These are phyloP conservation scores for Theonella swinhoei DNA, from an alignment of 37 sponge, comb jelly and placozoan genomes.

Conservation along the genomic window DNA sequence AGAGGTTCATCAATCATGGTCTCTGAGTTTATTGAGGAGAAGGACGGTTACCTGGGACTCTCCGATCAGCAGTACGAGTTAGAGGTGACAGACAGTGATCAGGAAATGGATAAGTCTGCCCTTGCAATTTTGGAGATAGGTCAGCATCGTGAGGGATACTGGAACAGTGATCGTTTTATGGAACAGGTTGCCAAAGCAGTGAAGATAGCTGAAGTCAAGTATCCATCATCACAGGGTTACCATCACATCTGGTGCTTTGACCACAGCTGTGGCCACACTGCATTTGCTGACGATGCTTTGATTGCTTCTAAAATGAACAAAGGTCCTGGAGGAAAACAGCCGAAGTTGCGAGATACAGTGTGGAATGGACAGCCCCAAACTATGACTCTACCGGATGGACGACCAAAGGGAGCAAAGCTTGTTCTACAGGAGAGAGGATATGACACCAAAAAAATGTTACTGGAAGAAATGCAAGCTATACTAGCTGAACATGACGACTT, in stretches of 20 bases:
- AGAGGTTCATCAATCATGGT: slow-evolving; percentile 36
- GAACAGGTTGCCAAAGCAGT: slow-evolving; percentile 33
- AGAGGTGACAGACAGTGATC: not conserved
- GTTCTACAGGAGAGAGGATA: slow-evolving; percentile 26
- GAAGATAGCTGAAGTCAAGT: no score
- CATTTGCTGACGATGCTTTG: slow-evolving; percentile 12
- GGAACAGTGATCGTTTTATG: slow-evolving; percentile 37
- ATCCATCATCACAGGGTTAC: no score
- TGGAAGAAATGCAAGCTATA: slow-evolving; percentile 24
- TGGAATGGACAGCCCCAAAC: slow-evolving; percentile 7
- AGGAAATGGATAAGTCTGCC: not conserved
- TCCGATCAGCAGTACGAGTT: not conserved
- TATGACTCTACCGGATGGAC: slow-evolving; percentile 3
- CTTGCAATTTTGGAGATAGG: slow-evolving; percentile 35
- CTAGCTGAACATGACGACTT: slow-evolving; percentile 3
- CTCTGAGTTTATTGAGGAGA: slow-evolving; percentile 45
- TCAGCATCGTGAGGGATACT: no score
- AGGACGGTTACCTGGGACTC: slow-evolving; percentile 14
- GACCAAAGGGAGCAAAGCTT: slow-evolving; percentile 8
- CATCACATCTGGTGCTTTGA: no score
- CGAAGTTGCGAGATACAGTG: slow-evolving; percentile 1
- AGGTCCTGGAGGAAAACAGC: slow-evolving; percentile 23
- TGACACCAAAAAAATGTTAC: not conserved
- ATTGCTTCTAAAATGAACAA: slow-evolving; percentile 6
- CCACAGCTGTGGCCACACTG: slow-evolving; percentile 23